Evolutionary conservation across 2,113 vertebrate genomes (phyloP).

Genomic region (Donacobius atricapilla): DNA sequence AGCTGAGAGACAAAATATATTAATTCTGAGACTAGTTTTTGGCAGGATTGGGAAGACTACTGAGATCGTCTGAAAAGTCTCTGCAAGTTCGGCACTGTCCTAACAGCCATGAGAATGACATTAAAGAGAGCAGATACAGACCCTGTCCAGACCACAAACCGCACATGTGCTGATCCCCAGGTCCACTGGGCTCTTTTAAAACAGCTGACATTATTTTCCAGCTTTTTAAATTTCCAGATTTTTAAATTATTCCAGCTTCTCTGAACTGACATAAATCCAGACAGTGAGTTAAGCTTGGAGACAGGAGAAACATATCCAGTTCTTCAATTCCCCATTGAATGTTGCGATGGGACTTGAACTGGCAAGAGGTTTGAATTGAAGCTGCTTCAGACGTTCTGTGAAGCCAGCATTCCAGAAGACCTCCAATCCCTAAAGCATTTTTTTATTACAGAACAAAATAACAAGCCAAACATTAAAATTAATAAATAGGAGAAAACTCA

Average conservation of each 20-base stretch:
- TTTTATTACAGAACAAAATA: constrained; percentile 42
- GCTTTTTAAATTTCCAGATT: constrained; percentile 35
- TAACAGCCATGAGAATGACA: constrained; percentile 40
- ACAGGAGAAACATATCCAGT: constrained; percentile 38
- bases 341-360: constrained; percentile 22
- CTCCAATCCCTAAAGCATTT: constrained; percentile 29
- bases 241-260: constrained; percentile 46
- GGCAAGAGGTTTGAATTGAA: constrained; percentile 22
- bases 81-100: not conserved
- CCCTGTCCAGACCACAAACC: constrained; percentile 49
- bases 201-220: constrained; percentile 51
- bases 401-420: constrained; percentile 47
- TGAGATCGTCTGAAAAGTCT: constrained; percentile 37
- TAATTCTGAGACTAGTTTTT: constrained; percentile 36
- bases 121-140: constrained; percentile 26
- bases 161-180: not conserved
- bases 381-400: constrained; percentile 35
- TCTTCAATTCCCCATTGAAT: constrained; percentile 1
- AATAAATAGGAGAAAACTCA: constrained; percentile 4
- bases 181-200: constrained; percentile 39
- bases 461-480: not conserved
- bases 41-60: constrained; percentile 31
- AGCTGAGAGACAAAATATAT: constrained; percentile 42
- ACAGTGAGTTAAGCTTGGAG: constrained; percentile 50
- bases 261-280: constrained; percentile 56